A percentile compares a stretch with the other conserved stretches of the same genome.
phyloP scores from a whole-genome alignment of 2,888 invertebrate species.

The Hyalella azteca region DNA sequence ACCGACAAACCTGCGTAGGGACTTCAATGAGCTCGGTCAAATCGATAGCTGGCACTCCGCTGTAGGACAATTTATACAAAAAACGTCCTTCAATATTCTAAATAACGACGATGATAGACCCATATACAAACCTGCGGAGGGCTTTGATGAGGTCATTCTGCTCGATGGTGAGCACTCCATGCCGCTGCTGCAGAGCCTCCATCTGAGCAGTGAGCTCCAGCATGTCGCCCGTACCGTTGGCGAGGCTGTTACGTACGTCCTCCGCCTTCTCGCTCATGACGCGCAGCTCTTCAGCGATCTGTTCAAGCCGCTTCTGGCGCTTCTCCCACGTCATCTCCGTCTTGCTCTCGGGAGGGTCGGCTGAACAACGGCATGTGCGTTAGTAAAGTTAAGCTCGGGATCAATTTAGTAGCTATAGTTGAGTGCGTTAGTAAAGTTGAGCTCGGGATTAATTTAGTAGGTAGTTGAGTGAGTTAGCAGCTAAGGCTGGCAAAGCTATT shows the following conservation, averaged over 20 bases:
- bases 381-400: neutral
- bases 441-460: neutral
- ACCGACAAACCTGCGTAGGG: no score
- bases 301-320: constrained; percentile 65
- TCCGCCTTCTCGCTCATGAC: constrained; percentile 62
- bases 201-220: constrained; percentile 53
- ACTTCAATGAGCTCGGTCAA: no score
- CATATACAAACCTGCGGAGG: constrained; percentile 42
- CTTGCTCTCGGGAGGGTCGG: constrained; percentile 17
- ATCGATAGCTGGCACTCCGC: no score
- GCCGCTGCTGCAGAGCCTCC: constrained; percentile 54
- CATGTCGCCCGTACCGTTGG: constrained; percentile 48
- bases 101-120: no score
- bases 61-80: no score
- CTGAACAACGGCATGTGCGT: constrained; percentile 10
- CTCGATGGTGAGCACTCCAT: constrained; percentile 55
- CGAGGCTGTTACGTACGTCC: constrained; percentile 49
- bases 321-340: constrained; percentile 38
- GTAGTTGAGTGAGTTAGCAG: constrained; percentile 6
- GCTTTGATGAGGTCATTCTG: constrained; percentile 57
- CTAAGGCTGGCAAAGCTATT: no score
- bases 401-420: neutral
- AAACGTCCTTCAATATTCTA: no score
- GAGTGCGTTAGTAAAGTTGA: neutral
- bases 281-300: constrained; percentile 65